Evolutionary conservation across 2,888 invertebrate species (phyloP), one percentile per base, ranked within the genome.

Genomic region (Epinotia ramella): DNA sequence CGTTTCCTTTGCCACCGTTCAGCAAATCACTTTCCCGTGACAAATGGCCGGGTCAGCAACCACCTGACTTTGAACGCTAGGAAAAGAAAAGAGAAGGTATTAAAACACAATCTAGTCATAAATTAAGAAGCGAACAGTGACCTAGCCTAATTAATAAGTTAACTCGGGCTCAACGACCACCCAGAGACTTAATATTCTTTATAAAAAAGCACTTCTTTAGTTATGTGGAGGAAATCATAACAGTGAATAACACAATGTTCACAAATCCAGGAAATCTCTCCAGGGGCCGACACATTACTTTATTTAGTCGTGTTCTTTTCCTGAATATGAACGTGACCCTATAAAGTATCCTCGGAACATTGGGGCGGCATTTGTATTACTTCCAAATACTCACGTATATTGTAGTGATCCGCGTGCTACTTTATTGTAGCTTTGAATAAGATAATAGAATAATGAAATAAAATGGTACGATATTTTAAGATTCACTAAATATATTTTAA

Each of bases 21-120:
- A 70, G 63, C 73, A 65, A 73, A 69, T 77, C 76, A 73, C 73
- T 73, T 73, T 69, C 57, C 68, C 73, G 73, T 73, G 60, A 68
- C 76, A 49, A 73, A 73, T 73, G 69, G 73, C 64, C 16, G 64
- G 76, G 68, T 69, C 73, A 69, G 69, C 40, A 65, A 60, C n/a
- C 73, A 68, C 49, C 64, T 69, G 68, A 68, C 60, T 62, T 65
- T 70, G 65, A 75, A 71, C 18, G n/a, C 65, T 13, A 65, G 53
- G 20, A 71, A 75, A 71, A n/a, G n/a, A 59, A 60, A 66, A 56
- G 40, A 65, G 44, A 49, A 24, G 46, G 20, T 64, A 68, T 66
- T 60, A 6, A 60, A 59, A 70, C 20, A 57, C 18, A 46, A 65
- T 72, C 59, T n/a, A 65, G 13, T 73, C 46, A 73, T 73, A 59